Percentiles rank a stretch among this genome's conserved stretches.
Evolutionary conservation across 2,113 vertebrate species (phyloP).

Genomic region (Tupaia chinensis): DNA sequence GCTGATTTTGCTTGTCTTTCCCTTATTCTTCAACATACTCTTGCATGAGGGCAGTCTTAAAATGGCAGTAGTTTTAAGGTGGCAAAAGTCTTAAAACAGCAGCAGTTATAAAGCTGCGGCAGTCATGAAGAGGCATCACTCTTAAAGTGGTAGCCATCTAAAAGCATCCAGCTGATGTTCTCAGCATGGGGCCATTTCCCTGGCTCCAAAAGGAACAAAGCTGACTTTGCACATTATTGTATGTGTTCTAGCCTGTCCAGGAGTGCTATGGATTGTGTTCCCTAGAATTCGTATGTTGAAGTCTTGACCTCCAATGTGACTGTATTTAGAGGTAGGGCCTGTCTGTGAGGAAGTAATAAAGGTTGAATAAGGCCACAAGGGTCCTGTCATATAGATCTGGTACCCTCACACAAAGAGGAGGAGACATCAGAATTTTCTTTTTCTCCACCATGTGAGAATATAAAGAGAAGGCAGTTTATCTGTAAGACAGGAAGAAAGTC

Average conservation of each 20-base stretch:
- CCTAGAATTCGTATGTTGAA: background rate
- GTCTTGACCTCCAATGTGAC: too few relatives aligned
- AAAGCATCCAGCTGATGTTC: background rate
- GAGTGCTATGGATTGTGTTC: background rate
- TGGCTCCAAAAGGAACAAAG: background rate
- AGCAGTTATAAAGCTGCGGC: background rate
- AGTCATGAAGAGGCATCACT: background rate
- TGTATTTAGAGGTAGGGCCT: background rate
- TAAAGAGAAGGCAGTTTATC: background rate
- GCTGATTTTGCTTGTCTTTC: background rate
- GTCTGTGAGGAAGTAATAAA: background rate
- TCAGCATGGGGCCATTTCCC: background rate
- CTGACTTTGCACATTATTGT: background rate
- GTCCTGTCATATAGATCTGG: background rate
- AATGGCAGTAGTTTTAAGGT: background rate
- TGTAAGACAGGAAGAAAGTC: background rate
- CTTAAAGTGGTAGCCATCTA: background rate
- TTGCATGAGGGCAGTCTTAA: background rate
- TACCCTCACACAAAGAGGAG: background rate
- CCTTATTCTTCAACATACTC: background rate
- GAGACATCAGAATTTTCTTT: background rate
- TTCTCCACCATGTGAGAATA: background rate
- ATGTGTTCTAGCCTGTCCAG: background rate
- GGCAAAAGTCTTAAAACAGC: background rate
- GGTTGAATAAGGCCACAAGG: background rate